Evolutionary conservation across 1,140 invertebrate species (phyloP), one percentile per base, ranked within the genome.

Genomic region (Aphis craccivora): DNA sequence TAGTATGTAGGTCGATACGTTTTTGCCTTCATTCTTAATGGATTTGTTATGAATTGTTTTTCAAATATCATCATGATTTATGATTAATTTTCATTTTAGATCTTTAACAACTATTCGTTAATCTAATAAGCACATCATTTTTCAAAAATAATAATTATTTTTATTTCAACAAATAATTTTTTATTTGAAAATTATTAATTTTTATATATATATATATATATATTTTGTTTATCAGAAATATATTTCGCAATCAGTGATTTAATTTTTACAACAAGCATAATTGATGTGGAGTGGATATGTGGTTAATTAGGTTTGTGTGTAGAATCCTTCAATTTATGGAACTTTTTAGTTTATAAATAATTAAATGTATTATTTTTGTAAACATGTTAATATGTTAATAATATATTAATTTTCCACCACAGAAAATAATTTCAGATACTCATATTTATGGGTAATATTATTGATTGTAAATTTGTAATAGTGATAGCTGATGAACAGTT

Each of bases 1-100:
- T 91, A 91, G n/a, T 91, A 51, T 83, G 43, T 37, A 81, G 25
- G 67, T 35, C 51, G 67, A 91, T 83, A 51, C n/a, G 5, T 35
- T 91, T 76, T 91, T 35, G 5, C 45, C n/a, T 83, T 91, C n/a
- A 0, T n/a, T 35, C 45, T 91, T 51, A 83, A 81, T 83, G 90
- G 67, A 91, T 48, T 81, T 83, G 81, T 91, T 91, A 91, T 48
- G 37, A 51, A 51, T 91, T 83, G n/a, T 91, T 51, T 83, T 22
- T 67, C 22, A 76, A 83, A 81, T 43, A 51, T 25, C 67, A 51
- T 25, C 90, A 81, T 91, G 76, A 91, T 43, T 91, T 67, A 91
- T 48, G 76, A 91, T 43, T 91, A 43, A 81, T 48, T 81, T 81
- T 91, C 25, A 18, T 55, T 37, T 8, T 2, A 84, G 8, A 40